Evolutionary conservation across 2,797 vertebrate genomes (phyloP).

Genomic region (Denticeps clupeoides): DNA sequence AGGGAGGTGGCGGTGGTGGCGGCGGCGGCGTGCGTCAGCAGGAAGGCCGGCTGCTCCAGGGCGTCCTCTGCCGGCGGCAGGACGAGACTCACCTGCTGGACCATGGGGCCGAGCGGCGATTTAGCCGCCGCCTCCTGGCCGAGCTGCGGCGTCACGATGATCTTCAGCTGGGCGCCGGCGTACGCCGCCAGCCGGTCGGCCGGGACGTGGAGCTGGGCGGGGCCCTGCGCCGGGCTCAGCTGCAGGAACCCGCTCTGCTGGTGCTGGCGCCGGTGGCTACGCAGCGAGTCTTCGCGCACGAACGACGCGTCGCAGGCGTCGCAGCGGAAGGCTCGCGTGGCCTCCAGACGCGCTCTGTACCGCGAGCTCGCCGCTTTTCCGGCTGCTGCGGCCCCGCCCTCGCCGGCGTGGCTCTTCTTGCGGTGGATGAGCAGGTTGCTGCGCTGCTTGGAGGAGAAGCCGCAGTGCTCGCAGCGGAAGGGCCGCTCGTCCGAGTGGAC

Average conservation of each 20-base stretch:
- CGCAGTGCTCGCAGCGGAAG: constrained; percentile 78
- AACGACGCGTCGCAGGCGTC: constrained; percentile 81
- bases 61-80: constrained; percentile 44
- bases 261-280: constrained; percentile 91
- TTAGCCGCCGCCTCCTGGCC: constrained; percentile 47
- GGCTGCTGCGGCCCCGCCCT: constrained; percentile 18
- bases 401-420: constrained; percentile 79
- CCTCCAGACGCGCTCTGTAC: constrained; percentile 78
- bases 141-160: constrained; percentile 74
- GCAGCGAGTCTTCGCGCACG: constrained; percentile 86
- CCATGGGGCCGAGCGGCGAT: constrained; percentile 64
- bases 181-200: constrained; percentile 48
- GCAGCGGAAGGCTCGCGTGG: constrained; percentile 78
- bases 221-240: constrained; percentile 34
- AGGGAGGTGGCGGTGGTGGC: constrained; percentile 41
- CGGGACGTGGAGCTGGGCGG: constrained; percentile 32
- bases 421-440: constrained; percentile 87
- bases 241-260: constrained; percentile 51
- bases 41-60: constrained; percentile 55
- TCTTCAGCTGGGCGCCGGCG: constrained; percentile 69
- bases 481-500: constrained; percentile 86
- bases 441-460: constrained; percentile 88
- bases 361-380: constrained; percentile 59
- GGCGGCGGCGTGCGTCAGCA: constrained; percentile 60
- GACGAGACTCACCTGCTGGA: constrained; percentile 78